These are phyloP conservation scores for Orius insidiosus DNA, from an alignment of 1,140 invertebrate genomes.

Conservation along the genomic window DNA sequence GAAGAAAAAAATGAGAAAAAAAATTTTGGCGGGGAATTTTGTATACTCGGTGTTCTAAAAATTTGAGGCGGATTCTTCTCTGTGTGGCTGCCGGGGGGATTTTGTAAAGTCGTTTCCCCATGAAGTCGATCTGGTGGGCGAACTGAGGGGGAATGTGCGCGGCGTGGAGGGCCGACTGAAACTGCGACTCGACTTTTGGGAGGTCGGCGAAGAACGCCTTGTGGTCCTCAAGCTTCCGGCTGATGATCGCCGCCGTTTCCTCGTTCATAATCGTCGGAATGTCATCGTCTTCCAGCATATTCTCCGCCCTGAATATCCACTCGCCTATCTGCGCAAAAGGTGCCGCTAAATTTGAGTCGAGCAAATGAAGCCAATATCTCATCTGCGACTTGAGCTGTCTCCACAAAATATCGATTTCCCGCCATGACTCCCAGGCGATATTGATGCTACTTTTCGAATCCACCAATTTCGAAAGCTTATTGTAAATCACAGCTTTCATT, in stretches of 20 bases:
- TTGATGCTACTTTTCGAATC: slow-evolving; percentile 59
- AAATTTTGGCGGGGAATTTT: slow-evolving; percentile 1
- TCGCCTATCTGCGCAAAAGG: slow-evolving; percentile 69
- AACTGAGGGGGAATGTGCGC: slow-evolving; percentile 42
- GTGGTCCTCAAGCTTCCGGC: slow-evolving; percentile 74
- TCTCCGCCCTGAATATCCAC: slow-evolving; percentile 76
- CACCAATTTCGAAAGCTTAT: slow-evolving; percentile 53
- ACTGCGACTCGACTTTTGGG: slow-evolving; percentile 55
- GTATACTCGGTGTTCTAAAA: slow-evolving; percentile 64
- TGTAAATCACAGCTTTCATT: slow-evolving; percentile 44
- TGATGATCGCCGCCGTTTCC: slow-evolving; percentile 69
- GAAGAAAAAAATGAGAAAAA: slow-evolving; percentile 18
- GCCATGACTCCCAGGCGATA: slow-evolving; percentile 63
- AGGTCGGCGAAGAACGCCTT: slow-evolving; percentile 75
- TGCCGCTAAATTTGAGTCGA: slow-evolving; percentile 68
- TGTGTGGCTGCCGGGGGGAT: slow-evolving; percentile 52
- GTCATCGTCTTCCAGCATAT: slow-evolving; percentile 54
- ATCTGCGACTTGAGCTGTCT: slow-evolving; percentile 51
- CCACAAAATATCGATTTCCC: slow-evolving; percentile 57
- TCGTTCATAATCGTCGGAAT: slow-evolving; percentile 68
- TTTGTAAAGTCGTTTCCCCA: slow-evolving; percentile 53
- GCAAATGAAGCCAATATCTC: slow-evolving; percentile 64
- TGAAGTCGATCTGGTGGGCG: slow-evolving; percentile 48
- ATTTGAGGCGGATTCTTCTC: slow-evolving; percentile 64
- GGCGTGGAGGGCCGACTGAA: slow-evolving; percentile 39